Evolutionary conservation across 2,888 invertebrate species (phyloP).

Genomic region (Meghimatium bilineatum): DNA sequence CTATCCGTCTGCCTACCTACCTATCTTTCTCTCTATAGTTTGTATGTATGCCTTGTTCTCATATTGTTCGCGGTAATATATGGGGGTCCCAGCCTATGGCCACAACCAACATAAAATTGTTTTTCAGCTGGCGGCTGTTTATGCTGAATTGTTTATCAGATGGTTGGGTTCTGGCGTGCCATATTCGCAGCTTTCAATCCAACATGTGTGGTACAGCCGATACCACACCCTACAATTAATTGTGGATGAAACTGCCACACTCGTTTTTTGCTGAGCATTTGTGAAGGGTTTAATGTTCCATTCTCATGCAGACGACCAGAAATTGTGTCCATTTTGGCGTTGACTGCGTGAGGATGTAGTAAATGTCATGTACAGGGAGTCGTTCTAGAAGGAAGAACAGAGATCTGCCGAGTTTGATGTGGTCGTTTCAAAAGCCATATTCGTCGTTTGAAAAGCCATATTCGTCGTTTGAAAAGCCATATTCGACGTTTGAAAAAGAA

Average conservation of each 20-base stretch:
- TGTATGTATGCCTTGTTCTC: background rate
- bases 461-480: background rate
- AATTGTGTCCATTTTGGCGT: constrained; percentile 21
- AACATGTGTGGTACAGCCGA: constrained; percentile 17
- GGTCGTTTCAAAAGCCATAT: background rate
- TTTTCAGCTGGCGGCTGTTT: constrained; percentile 24
- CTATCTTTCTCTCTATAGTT: too few species aligned
- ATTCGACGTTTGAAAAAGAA: background rate
- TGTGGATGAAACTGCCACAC: constrained; percentile 33
- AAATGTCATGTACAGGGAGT: constrained; percentile 20
- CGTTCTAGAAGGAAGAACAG: background rate
- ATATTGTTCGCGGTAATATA: background rate
- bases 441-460: background rate
- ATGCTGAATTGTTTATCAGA: constrained; percentile 33
- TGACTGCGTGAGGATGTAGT: background rate
- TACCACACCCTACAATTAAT: constrained; percentile 41
- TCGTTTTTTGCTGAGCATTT: background rate
- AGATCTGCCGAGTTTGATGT: background rate
- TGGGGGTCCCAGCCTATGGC: background rate
- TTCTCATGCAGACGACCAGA: constrained; percentile 11
- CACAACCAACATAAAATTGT: constrained; percentile 30
- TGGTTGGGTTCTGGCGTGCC: constrained; percentile 34
- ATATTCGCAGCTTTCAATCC: constrained; percentile 20
- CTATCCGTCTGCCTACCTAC: too few species aligned
- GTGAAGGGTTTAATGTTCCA: constrained; percentile 16